Percentiles rank a stretch among this genome's conserved stretches.
phyloP scores from a whole-genome alignment of 2,797 vertebrate genomes.

The Artibeus lituratus region DNA sequence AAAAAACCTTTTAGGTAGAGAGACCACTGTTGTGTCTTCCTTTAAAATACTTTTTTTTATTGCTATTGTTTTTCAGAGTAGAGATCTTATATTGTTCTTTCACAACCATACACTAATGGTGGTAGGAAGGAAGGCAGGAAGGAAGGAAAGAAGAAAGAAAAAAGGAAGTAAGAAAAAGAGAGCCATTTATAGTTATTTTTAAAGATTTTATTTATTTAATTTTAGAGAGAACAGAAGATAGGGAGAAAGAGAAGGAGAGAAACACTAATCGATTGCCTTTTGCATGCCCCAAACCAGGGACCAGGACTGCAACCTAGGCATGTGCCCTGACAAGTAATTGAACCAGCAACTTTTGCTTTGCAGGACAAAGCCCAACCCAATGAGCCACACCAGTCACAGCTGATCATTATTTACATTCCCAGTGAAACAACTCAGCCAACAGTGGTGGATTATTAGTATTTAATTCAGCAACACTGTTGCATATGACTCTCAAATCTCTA shows the following conservation, averaged over 20 bases:
- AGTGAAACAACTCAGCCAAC: neutral
- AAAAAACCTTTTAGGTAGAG: slow-evolving; percentile 54
- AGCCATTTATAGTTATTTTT: neutral
- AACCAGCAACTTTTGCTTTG: neutral
- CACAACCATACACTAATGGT: neutral
- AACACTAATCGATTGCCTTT: neutral
- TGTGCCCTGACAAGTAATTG: neutral
- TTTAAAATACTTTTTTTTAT: slow-evolving; percentile 36
- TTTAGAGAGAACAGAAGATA: neutral
- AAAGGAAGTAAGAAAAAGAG: neutral
- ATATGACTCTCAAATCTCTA: neutral
- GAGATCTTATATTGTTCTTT: neutral
- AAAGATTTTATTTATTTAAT: neutral
- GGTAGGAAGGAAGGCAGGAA: neutral
- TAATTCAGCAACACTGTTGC: neutral
- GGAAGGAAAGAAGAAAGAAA: neutral
- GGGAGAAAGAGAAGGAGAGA: neutral
- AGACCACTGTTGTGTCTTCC: neutral
- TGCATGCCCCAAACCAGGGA: neutral
- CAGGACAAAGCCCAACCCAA: neutral
- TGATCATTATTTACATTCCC: neutral
- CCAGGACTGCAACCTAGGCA: neutral
- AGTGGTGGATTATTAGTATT: neutral
- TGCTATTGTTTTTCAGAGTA: slow-evolving; percentile 16
- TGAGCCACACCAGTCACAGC: neutral